Conservation (phyloP, 2,797 vertebrate species). For the Sylvilagus floridanus region DNA sequence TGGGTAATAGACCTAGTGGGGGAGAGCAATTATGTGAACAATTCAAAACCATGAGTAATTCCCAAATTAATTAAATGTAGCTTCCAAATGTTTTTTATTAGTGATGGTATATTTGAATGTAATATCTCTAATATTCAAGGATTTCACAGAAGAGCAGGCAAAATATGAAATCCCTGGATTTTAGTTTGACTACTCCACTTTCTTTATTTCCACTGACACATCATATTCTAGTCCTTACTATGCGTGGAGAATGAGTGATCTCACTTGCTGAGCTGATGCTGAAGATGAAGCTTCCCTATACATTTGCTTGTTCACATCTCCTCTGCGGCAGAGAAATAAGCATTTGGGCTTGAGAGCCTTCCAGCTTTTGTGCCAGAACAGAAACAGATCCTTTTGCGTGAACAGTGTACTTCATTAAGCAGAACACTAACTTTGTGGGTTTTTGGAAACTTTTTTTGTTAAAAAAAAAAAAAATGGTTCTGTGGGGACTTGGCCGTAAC, state of each 20-base stretch:
- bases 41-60: neutral
- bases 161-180: conserved; percentile 33
- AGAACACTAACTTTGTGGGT: conserved; percentile 29
- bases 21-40: neutral
- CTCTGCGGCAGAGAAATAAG: neutral
- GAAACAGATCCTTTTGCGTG: conserved; percentile 38
- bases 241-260: neutral
- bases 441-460: neutral
- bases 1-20: neutral
- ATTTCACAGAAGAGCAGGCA: conserved; percentile 43
- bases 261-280: neutral
- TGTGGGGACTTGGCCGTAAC: neutral
- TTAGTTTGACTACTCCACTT: neutral
- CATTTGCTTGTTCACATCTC: neutral
- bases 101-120: conserved; percentile 5
- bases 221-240: neutral
- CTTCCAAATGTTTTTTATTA: conserved; percentile 47
- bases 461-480: no score
- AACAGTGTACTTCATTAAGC: conserved; percentile 49
- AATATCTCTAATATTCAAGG: conserved; percentile 37
- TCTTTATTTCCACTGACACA: neutral
- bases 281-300: neutral
- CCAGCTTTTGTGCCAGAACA: neutral
- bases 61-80: conserved; percentile 8
- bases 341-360: conserved; percentile 40